Base-by-base conservation (phyloP, 2,888 invertebrate genomes). In the Bruchidius siliquastri region DNA sequence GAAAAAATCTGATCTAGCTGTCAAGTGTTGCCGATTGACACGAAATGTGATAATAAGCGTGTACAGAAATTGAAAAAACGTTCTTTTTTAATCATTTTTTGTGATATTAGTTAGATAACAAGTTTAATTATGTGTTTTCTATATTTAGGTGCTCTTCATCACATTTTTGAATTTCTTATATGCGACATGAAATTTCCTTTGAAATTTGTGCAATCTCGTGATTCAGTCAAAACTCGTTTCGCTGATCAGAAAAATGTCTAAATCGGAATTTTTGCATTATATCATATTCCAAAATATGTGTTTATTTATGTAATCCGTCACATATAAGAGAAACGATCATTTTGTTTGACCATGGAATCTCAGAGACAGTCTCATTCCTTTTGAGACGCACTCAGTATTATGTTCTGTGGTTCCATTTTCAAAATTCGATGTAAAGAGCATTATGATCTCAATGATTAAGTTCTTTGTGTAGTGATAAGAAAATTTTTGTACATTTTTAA, bases 41-140 rank as follows among this genome's bases (percentile, higher is more conserved):
- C 22, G 13, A 68, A 68, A 68, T 49, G 49, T 49, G 49, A 49
- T 49, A 49, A 49, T 76, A 49, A 49, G 75, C 75, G 76, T 79
- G 76, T 78, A 73, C 71, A 71, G 75, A 76, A 74, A 77, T 74
- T 70, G 74, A 76, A 74, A 67, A 73, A 74, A 73, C 71, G 68
- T 71, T 72, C 71, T 74, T 32, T 73, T 75, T 72, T 75, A 73
- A 72, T 76, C 75, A 72, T 76, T 79, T 77, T 79, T 79, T 80
- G 80, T 80, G 80, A 80, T 80, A 80, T 80, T 80, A 80, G 80
- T 79, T 78, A 68, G 77, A 75, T 80, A 79, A 72, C 73, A 71
- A 76, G 73, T 77, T 74, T 75, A 49, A 49, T 49, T 49, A 49
- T 13, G 18, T 49, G 74, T 76, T 76, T 76, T 76, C 22, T 68